A percentile compares a stretch with the other conserved stretches of the same genome.
Evolutionary conservation across 37 sponge, comb jelly and placozoan genomes (phyloP).

Genomic region (Chondrilla cf. caribensis): DNA sequence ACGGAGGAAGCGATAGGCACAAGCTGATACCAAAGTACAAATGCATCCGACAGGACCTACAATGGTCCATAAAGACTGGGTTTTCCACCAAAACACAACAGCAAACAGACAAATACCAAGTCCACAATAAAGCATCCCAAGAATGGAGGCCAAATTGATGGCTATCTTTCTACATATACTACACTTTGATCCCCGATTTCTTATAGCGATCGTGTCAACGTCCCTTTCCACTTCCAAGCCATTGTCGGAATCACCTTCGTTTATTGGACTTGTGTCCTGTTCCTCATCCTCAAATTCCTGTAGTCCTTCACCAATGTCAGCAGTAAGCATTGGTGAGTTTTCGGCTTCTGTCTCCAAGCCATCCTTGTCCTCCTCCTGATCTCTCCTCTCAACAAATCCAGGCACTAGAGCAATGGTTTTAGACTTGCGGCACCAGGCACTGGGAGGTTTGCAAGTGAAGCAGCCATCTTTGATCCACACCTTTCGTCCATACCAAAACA

Average conservation of each 20-base stretch:
- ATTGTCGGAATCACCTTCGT: neutral
- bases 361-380: neutral
- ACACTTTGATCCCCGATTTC: neutral
- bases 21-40: neutral
- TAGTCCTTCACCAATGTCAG: neutral
- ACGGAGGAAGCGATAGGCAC: no score
- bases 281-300: neutral
- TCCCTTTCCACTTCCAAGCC: neutral
- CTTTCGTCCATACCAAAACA: constrained; percentile 33
- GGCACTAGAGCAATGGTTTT: neutral
- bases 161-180: neutral
- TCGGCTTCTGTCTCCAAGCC: neutral
- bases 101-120: neutral
- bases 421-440: neutral
- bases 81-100: neutral
- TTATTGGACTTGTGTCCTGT: neutral
- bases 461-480: neutral
- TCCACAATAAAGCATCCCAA: neutral
- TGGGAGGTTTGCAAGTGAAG: neutral
- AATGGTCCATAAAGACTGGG: neutral
- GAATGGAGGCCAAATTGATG: neutral
- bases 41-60: neutral
- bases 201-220: no score
- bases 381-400: neutral
- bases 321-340: neutral